Evolutionary conservation across 1,140 invertebrate genomes (phyloP).

Genomic region (Asobara japonica): DNA sequence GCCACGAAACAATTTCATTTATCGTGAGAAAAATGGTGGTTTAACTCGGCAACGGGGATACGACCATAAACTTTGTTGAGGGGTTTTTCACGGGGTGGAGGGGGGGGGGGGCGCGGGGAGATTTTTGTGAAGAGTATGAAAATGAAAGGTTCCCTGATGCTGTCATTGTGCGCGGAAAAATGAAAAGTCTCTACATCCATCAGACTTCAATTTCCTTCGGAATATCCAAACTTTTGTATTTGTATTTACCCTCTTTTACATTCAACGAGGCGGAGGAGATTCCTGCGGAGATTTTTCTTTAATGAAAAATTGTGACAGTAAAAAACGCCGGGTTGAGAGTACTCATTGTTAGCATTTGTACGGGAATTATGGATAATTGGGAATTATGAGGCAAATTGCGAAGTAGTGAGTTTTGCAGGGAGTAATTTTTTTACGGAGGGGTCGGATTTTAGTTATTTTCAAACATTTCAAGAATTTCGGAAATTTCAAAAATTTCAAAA

Average conservation of each 20-base stretch:
- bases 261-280: not conserved
- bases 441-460: too few relatives aligned
- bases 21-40: slow-evolving; percentile 58
- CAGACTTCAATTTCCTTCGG: not conserved
- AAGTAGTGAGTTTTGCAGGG: too few relatives aligned
- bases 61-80: slow-evolving; percentile 46
- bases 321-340: too few relatives aligned
- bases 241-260: not conserved
- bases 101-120: slow-evolving; percentile 6
- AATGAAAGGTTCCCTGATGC: slow-evolving; percentile 25
- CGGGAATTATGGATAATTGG: too few relatives aligned
- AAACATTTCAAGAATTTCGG: too few relatives aligned
- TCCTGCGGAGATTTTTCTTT: not conserved
- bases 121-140: slow-evolving; percentile 15
- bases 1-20: slow-evolving; percentile 58
- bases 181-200: not conserved
- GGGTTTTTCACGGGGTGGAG: not conserved
- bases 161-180: not conserved
- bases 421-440: too few relatives aligned
- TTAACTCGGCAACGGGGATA: slow-evolving; percentile 47
- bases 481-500: too few relatives aligned
- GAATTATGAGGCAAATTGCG: too few relatives aligned
- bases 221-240: not conserved
- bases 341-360: too few relatives aligned
- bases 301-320: not conserved